Evolutionary conservation across 2,888 invertebrate species (phyloP), one percentile per base, ranked within the genome.

Genomic region (Deilephila elpenor): DNA sequence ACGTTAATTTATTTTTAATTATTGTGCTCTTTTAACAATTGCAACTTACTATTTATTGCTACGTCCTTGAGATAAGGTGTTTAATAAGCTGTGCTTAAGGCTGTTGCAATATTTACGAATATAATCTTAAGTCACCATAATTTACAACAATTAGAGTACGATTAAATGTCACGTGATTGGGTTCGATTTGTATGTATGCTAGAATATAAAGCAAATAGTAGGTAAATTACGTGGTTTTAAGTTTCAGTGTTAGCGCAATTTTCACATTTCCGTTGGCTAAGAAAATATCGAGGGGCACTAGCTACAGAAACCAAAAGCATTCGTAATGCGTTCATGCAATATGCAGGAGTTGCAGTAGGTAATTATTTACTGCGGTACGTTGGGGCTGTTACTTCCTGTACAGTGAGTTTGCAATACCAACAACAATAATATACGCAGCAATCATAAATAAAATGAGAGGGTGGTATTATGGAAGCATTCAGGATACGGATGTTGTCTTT

Each of bases 241-340:
- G 34, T 20, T 25, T 20, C 20, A 51, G 44, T 51, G 44, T 44
- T 44, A 62, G 19, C 20, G 25, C 44, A 32, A 29, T 20, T 8
- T 8, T 64, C 20, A 51, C 25, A 14, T 67, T 51, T 25, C 25
- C 25, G 37, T n/a, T n/a, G 19, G 56, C 19, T n/a, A 56, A 56
- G n/a, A n/a, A 56, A 56, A 51, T 20, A 51, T 51, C 44, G 64
- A 67, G 44, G 51, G 67, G 51, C 67, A 67, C 67, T 44, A 44
- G 67, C 67, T 44, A 6, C 44, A 67, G 67, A 67, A 44, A 67
- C 17, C 51, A 51, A 25, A 51, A 67, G 67, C 67, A 67, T 67
- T 51, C 67, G 67, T 67, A 67, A 67, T 67, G 51, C 51, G 51
- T 51, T 67, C 67, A 67, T 67, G 67, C 51, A 67, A 67, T 67